Evolutionary conservation across 2,797 vertebrate species (phyloP), one percentile per base, ranked within the genome.

Genomic region (Enteromius viviparus): DNA sequence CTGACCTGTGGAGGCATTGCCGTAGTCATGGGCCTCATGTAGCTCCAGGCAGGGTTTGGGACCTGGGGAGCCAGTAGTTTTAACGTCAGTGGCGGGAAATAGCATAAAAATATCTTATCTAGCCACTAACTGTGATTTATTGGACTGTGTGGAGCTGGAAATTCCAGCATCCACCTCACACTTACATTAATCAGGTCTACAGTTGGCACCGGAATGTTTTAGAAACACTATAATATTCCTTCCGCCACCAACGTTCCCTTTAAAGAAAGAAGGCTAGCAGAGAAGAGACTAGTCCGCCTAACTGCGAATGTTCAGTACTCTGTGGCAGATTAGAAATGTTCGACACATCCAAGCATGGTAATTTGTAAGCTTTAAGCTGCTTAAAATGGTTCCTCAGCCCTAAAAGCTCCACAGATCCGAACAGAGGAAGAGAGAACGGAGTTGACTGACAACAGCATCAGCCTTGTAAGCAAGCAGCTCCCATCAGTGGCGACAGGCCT

Each of bases 331-430:
- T 94, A 94, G 91, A 93, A 92, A 93, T 94, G 93, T 94, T 94
- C 91, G 91, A 93, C 93, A 94, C 92, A 92, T 92, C 90, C 91
- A 92, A 90, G 92, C 92, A 92, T 92, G 92, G 93, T 94, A 89
- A 91, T 93, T 93, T 92, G 92, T 93, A 93, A 91, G 89, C 91
- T 92, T 93, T 94, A 94, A 94, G 92, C 93, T 90, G 93, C 94
- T 95, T 95, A 93, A 92, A 91, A 92, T 92, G 91, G 90, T 91
- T 93, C 89, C 88, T 89, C 89, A 89, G 84, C 84, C 88, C 66
- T 81, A 42, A 85, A 86, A 87, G 91, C 85, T 82, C 84, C 82
- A 85, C 49, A 17, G 68, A 87, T 86, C 82, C 85, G 80, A 84
- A 64, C 88, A 87, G 87, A 68, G 70, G 53, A 51, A 83, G 77